Evolutionary conservation across 2,113 vertebrate genomes (phyloP), one percentile per base, ranked within the genome.

Genomic region (Glaucidium brasilianum): DNA sequence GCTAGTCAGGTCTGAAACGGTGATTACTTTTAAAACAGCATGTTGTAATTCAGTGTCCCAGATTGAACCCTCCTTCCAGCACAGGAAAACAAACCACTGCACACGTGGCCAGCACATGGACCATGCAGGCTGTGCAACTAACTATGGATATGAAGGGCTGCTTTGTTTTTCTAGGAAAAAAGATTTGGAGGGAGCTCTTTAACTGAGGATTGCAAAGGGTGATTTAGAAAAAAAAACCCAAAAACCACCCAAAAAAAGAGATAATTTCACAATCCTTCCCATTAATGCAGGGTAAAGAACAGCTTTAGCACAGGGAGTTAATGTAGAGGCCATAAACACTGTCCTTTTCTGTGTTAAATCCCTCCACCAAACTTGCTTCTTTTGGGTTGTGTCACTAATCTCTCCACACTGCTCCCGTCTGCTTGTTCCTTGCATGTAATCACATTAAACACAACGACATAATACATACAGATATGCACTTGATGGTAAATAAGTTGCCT

Each of bases 1-100:
- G 83, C 69, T 92, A 56, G 85, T 80, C 94, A 43, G 79, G 66
- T 92, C 93, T 95, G 86, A 96, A 94, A 92, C 3, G 3, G 80
- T 84, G 87, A 92, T 90, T 94, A 84, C 82, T 92, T 96, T 95
- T 75, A 83, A 94, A 94, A 68, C 84, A 81, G 55, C 53, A 2
- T 64, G 82, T 60, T 93, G 69, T 26, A 88, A 88, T 93, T 96
- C 71, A 80, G 67, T 85, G 91, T 94, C 93, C 90, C 67, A 41
- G 71, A 60, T 3, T 94, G 92, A 97, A 85, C 92, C 37, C 73
- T 96, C 39, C 45, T 91, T 83, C 67, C 53, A 78, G 39, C 35
- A 37, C 26, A 72, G 60, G 73, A 88, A 95, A 93, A 94, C 71
- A 93, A 86, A 68, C 26, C 41, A 21, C 18, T 0, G 5, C 69